These are phyloP conservation scores for Tympanoctomys barrerae DNA, from an alignment of 2,797 vertebrate genomes.

Conservation along the genomic window DNA sequence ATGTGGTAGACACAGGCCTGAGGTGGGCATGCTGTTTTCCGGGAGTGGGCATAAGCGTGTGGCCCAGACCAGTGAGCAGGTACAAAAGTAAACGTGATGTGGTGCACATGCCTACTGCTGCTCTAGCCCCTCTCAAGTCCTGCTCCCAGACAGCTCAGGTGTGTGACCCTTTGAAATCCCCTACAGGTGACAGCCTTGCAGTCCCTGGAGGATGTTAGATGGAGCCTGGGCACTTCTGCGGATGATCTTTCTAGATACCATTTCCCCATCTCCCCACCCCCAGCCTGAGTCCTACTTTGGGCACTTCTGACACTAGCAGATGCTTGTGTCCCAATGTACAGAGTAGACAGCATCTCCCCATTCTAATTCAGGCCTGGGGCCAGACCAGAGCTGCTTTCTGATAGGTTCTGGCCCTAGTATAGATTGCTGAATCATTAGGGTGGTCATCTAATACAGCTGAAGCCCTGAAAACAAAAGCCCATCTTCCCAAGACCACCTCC, in stretches of 20 bases:
- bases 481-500: too few relatives aligned
- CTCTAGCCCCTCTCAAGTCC: not conserved
- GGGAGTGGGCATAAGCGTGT: not conserved
- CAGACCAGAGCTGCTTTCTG: not conserved
- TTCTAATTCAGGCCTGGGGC: not conserved
- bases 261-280: not conserved
- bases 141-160: not conserved
- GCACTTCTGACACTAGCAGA: not conserved
- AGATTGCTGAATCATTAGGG: too few relatives aligned
- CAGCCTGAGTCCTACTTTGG: rapidly evolving
- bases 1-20: not conserved
- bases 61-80: rapidly evolving
- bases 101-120: rapidly evolving
- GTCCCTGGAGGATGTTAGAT: not conserved
- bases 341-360: not conserved
- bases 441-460: too few relatives aligned
- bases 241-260: not conserved
- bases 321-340: not conserved
- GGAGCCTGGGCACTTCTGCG: not conserved
- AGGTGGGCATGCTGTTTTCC: not conserved
- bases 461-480: too few relatives aligned
- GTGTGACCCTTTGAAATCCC: not conserved
- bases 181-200: not conserved
- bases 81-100: rapidly evolving
- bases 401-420: too few relatives aligned